A percentile compares a stretch with the other conserved stretches of the same genome.
Conservation (phyloP, 2,113 vertebrate genomes). For the Sander lucioperca region DNA sequence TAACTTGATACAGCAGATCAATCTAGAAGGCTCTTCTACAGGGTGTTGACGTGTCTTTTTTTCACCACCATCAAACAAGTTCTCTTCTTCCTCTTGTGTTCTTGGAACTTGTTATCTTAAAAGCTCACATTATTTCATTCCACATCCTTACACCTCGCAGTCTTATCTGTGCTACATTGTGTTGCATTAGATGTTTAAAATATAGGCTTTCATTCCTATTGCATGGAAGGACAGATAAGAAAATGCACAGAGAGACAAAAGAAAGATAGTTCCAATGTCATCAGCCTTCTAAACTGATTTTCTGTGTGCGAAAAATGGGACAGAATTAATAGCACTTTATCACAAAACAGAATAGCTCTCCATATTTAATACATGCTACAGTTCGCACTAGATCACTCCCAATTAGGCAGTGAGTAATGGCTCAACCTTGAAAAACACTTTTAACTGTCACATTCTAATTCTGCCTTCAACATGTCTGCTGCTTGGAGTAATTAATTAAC, state of each 20-base stretch:
- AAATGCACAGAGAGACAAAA: constrained; percentile 1
- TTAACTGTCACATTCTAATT: constrained; percentile 49
- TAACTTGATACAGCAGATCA: constrained; percentile 56
- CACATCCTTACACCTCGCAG: not conserved
- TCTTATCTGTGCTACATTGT: not conserved
- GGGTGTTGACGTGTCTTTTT: constrained; percentile 23
- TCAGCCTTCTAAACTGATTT: not conserved
- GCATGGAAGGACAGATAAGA: constrained; percentile 8
- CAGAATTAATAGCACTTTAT: constrained; percentile 5
- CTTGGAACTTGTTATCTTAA: not conserved
- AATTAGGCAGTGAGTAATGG: constrained; percentile 54
- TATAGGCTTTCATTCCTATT: not conserved
- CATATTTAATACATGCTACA: not conserved
- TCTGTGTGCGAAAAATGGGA: not conserved
- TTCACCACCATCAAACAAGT: not conserved
- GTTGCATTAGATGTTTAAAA: not conserved
- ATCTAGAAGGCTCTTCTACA: constrained; percentile 35
- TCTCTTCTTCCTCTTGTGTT: not conserved
- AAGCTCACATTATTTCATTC: not conserved
- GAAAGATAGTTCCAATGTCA: not conserved
- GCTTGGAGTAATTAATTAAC: constrained; percentile 69
- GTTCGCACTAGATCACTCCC: constrained; percentile 16
- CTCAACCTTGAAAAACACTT: constrained; percentile 50
- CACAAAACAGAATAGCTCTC: not conserved
- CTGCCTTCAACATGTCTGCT: constrained; percentile 40